Base-by-base conservation (phyloP, 2,113 vertebrate genomes). In the Zosterops hypoxanthus region DNA sequence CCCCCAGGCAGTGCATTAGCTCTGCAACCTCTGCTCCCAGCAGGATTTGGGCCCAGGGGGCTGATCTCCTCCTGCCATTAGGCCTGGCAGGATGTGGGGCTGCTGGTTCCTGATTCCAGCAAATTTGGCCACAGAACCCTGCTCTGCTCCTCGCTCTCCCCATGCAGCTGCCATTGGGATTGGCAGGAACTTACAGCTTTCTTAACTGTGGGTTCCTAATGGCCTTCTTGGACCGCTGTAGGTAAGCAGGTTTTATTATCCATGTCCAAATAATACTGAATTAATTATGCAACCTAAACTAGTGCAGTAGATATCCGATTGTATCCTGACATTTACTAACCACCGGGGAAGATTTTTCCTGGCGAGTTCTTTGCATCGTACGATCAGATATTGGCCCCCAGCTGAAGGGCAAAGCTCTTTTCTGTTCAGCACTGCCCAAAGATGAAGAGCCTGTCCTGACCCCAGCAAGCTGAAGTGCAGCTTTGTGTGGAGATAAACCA, bases 171-270 rank as follows among this genome's bases (percentile, higher is more conserved):
- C 90, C 61, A 8, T n/a, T 71, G 92, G 73, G 92, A 64, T 95
- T 91, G 90, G 94, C 95, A 94, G 84, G 78, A 87, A 76, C 84
- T 85, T 93, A 2, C 12, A 76, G 93, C 49, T 95, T 97, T 91
- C 95, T 91, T 96, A 82, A 77, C 84, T 42, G 25, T 25, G 81
- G 87, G 72, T 56, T 95, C 46, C 87, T 96, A 91, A 95, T 94
- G 87, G 93, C 57, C 82, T 92, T 97, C 94, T 96, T 96, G 94
- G 94, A 95, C 41, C 5, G 2, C 13, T 47, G 8, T 71, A 68
- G 70, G 90, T 75, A 96, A 85, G 82, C 85, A 95, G 65, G 49
- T 68, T 95, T 94, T 84, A 94, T 82, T 92, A 64, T 44, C 84
- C 82, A 14, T 55, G 68, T 88, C 94, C 71, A 92, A 94, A 83